Evolutionary conservation across 2,797 vertebrate species (phyloP), one percentile per base, ranked within the genome.

Genomic region (Oreonectes daqikongensis): DNA sequence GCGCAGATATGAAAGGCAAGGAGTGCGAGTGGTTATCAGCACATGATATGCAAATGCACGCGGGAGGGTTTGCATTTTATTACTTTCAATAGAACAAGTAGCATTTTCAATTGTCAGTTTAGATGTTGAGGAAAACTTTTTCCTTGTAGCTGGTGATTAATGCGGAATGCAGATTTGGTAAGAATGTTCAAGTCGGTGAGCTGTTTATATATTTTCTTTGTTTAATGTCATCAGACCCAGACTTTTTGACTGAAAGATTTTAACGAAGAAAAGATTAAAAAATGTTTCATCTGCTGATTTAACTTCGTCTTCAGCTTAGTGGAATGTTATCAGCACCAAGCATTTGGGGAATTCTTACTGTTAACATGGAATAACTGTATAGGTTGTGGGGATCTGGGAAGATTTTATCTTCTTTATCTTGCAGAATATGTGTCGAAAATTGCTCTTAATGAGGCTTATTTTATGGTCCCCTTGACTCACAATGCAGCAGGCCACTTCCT

Each of bases 401-500:
- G 64, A 73, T 60, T 61, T 67, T 60, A 67, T 53, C 71, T 35
- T 50, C 53, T 12, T 60, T 65, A 64, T 66, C 70, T 46, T 30
- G 20, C 44, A 15, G 38, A 38, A 63, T 71, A 81, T 40, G 64
- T 79, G 66, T 72, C 66, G 38, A 57, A 67, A 78, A 79, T 76
- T 50, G 44, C 38, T 50, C 57, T 61, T 79, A 79, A 80, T 82
- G 66, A 81, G 32, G 15, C 72, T 68, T 71, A 52, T 72, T 81
- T 81, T 71, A 84, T 66, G 81, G 78, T 66, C 75, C 61, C 30
- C 38, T 77, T 70, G 65, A 80, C 26, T 75, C 73, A 60, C 32
- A 63, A 52, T 52, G 44, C 22, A 69, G 18, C 66, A 42, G 32
- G 72, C 38, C 75, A 57, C 64, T 68, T 70, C 60, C 80, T 72